These are phyloP conservation scores for Spea bombifrons DNA, from an alignment of 2,113 vertebrate genomes.

Conservation along the genomic window DNA sequence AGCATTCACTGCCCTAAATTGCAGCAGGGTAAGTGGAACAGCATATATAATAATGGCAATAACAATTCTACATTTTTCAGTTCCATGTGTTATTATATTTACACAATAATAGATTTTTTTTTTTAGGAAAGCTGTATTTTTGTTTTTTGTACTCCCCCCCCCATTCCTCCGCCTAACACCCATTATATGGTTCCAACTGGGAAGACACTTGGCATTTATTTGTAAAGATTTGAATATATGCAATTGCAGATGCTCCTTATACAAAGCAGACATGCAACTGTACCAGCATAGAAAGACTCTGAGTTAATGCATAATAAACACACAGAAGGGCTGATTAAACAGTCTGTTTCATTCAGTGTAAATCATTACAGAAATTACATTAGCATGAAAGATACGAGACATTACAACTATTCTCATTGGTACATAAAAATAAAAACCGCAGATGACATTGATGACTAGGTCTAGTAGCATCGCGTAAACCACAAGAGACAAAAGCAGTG, in stretches of 20 bases:
- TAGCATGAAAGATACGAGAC: slow-evolving; percentile 43
- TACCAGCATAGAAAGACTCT: neutral
- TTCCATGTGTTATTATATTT: no score
- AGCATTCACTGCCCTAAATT: no score
- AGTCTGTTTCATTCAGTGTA: slow-evolving; percentile 38
- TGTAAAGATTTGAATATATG: neutral
- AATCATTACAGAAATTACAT: slow-evolving; percentile 45
- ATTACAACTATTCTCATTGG: slow-evolving; percentile 22
- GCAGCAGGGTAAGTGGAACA: no score
- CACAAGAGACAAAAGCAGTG: slow-evolving; percentile 14
- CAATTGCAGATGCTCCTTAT: slow-evolving; percentile 7
- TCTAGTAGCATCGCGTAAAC: slow-evolving; percentile 25
- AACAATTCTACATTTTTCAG: no score
- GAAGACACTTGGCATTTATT: no score
- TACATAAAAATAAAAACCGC: slow-evolving; percentile 35
- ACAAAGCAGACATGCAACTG: slow-evolving; percentile 9
- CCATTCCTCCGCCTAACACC: no score
- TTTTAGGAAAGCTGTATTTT: no score
- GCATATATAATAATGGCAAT: no score
- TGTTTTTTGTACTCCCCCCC: no score
- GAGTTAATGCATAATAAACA: slow-evolving; percentile 27
- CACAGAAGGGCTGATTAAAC: slow-evolving; percentile 32
- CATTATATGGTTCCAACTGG: no score
- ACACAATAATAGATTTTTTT: no score
- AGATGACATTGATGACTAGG: slow-evolving; percentile 35